Base-by-base conservation (phyloP, 2,888 invertebrate species). In the Harpalus rubripes region DNA sequence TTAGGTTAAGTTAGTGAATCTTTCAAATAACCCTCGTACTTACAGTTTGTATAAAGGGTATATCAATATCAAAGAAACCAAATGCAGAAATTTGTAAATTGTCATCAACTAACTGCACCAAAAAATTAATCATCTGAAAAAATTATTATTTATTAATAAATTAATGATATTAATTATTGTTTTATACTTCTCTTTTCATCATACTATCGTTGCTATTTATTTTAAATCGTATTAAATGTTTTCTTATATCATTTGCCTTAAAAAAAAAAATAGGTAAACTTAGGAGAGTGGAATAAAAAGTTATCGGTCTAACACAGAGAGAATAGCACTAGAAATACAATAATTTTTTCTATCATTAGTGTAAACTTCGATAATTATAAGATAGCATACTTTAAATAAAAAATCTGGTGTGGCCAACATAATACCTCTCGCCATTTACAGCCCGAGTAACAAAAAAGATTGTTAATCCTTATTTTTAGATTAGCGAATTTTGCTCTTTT, bases 171-270 rank as follows among this genome's bases (percentile, higher is more conserved):
- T 61, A 22, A 22, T 8, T 61, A 16, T 59, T 16, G 26, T 18
- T 61, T 6, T 7, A 56, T 74, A 82, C 82, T 58, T 82, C 82
- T 26, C 82, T 12, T 39, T 72, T 68, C 82, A 82, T 82, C 58
- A 59, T 26, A 18, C 7, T 15, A 16, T 82, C 56, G 10, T 56
- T 32, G 1, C 26, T n/a, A 41, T 82, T 26, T 58, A 82, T 56
- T 82, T 82, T 82, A 16, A 82, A 82, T 32, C 82, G 12, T 32
- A 82, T 82, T 32, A 82, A 58, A 82, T 82, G 74, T 56, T 82
- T 82, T 15, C 16, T 22, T 10, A 82, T 44, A 68, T 82, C 58
- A 16, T 82, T 82, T 10, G 82, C 82, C 82, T 82, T 15, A 58
- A 56, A 56, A 56, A 26, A 58, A 56, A 56, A 56, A 56, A 10